These are phyloP conservation scores for Lepilemur ruficaudatus DNA, from an alignment of 2,797 vertebrate species.

Conservation along the genomic window DNA sequence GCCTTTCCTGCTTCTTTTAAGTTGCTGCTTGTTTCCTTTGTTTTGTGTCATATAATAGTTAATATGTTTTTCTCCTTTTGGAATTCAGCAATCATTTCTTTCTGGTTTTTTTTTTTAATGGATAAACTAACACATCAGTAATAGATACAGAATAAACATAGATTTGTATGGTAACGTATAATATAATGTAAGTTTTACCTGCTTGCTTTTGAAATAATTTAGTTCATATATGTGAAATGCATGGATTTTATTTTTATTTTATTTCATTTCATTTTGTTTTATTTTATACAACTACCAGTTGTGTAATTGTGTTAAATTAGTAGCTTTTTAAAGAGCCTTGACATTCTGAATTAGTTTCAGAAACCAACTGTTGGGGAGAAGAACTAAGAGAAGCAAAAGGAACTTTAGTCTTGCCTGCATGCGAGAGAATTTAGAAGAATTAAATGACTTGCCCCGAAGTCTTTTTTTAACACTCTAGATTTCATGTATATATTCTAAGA, in stretches of 20 bases:
- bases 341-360: constrained; percentile 33
- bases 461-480: neutral
- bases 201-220: constrained; percentile 14
- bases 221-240: neutral
- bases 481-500: neutral
- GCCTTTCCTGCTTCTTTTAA: neutral
- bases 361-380: neutral
- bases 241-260: neutral
- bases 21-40: neutral
- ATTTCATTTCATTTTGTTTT: neutral
- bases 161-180: neutral
- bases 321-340: constrained; percentile 10
- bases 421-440: constrained; percentile 18
- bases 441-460: neutral
- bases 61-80: neutral
- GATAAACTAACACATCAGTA: neutral
- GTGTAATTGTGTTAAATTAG: neutral
- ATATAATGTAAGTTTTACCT: neutral
- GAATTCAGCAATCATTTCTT: neutral
- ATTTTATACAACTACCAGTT: neutral
- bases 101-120: neutral
- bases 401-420: neutral
- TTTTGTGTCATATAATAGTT: neutral
- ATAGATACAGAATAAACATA: neutral
- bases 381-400: neutral